These are phyloP conservation scores for Mythimna ferrago DNA, from an alignment of 2,888 invertebrate genomes.

Conservation along the genomic window DNA sequence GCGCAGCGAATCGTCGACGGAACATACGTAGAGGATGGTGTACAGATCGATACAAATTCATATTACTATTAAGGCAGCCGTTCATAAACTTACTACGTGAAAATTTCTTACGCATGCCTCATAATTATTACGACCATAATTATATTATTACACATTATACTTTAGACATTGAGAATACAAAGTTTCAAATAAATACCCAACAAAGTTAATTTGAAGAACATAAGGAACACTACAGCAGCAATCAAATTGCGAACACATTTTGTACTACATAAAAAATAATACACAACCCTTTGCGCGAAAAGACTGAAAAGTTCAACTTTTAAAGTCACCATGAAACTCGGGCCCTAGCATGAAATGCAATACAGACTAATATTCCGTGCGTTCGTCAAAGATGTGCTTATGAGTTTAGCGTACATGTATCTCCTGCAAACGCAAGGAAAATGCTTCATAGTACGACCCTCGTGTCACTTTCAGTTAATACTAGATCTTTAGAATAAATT, in stretches of 20 bases:
- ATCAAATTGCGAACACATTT: conserved; percentile 91
- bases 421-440: conserved; percentile 62
- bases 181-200: conserved; percentile 88
- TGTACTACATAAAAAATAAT: conserved; percentile 91
- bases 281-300: conserved; percentile 91
- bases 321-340: conserved; percentile 82
- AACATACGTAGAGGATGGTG: conserved; percentile 78
- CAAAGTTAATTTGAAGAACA: conserved; percentile 85
- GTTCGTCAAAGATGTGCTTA: conserved; percentile 58
- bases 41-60: conserved; percentile 76
- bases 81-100: conserved; percentile 80
- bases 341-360: conserved; percentile 70
- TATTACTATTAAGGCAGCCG: conserved; percentile 87
- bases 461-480: conserved; percentile 86
- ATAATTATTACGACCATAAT: conserved; percentile 74
- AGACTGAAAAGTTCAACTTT: conserved; percentile 90
- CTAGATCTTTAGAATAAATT: conserved; percentile 89
- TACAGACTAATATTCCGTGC: conserved; percentile 62
- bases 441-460: conserved; percentile 75
- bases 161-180: conserved; percentile 80
- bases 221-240: conserved; percentile 90
- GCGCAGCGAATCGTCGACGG: conserved; percentile 67
- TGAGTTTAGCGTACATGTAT: conserved; percentile 53
- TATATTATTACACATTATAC: conserved; percentile 73
- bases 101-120: conserved; percentile 80